Percentiles rank a stretch among this genome's conserved stretches.
These are phyloP conservation scores for Diacarnus erythraeanus DNA, from an alignment of 37 sponge, comb jelly and placozoan genomes.

Conservation along the genomic window DNA sequence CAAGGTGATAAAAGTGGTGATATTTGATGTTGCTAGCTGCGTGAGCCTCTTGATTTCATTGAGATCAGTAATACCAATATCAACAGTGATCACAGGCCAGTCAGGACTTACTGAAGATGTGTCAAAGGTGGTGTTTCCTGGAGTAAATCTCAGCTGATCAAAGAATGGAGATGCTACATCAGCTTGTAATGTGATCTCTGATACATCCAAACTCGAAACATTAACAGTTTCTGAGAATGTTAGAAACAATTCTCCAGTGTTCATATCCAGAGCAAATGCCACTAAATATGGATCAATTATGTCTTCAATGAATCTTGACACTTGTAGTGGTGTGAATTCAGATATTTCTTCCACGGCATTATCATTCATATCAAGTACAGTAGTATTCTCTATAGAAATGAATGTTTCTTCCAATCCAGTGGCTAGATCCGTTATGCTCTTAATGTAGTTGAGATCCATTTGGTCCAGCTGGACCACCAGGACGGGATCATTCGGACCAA, in stretches of 20 bases:
- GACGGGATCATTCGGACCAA: slow-evolving; percentile 65
- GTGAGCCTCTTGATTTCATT: slow-evolving; percentile 78
- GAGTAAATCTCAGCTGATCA: slow-evolving; percentile 56
- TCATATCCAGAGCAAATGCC: slow-evolving; percentile 78
- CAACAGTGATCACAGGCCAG: slow-evolving; percentile 68
- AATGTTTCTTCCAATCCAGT: slow-evolving; percentile 55
- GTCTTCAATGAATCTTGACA: slow-evolving; percentile 46
- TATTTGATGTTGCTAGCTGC: slow-evolving; percentile 59
- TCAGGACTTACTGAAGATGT: slow-evolving; percentile 58
- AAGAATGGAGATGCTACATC: slow-evolving; percentile 7
- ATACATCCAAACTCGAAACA: slow-evolving; percentile 69
- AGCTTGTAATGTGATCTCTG: slow-evolving; percentile 64
- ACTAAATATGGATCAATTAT: slow-evolving; percentile 58
- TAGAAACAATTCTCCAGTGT: slow-evolving; percentile 57
- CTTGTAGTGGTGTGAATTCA: slow-evolving; percentile 27
- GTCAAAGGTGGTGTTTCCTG: slow-evolving; percentile 27
- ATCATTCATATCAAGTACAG: slow-evolving; percentile 77
- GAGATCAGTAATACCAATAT: slow-evolving; percentile 67
- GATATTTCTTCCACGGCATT: slow-evolving; percentile 46
- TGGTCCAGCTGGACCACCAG: slow-evolving; percentile 46
- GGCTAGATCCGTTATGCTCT: slow-evolving; percentile 50
- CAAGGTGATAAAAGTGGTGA: slow-evolving; percentile 70
- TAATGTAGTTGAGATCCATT: slow-evolving; percentile 81
- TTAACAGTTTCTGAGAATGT: slow-evolving; percentile 83
- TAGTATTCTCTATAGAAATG: slow-evolving; percentile 48